These are phyloP conservation scores for Coranthus polyacanthus DNA, from an alignment of 2,797 vertebrate species.

Conservation along the genomic window DNA sequence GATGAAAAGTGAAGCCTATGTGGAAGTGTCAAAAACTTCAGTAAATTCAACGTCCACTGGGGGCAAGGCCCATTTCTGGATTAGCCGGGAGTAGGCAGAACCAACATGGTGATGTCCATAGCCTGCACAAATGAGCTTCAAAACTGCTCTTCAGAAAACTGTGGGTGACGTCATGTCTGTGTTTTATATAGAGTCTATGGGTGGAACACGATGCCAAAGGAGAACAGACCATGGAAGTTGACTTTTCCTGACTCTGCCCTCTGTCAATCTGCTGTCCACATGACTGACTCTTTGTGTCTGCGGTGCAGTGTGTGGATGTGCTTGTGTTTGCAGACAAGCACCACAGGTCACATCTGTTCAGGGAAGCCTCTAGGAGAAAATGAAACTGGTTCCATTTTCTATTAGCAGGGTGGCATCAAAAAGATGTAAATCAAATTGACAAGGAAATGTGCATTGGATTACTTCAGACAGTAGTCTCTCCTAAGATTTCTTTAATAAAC, in stretches of 20 bases:
- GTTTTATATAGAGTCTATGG: no score
- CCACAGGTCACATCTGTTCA: not conserved
- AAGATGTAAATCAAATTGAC: conserved; percentile 45
- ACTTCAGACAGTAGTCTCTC: conserved; percentile 26
- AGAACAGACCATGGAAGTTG: conserved; percentile 14
- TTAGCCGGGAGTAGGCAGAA: no score
- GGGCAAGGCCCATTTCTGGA: no score
- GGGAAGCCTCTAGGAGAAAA: not conserved
- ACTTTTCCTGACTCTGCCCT: not conserved
- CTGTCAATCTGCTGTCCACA: not conserved
- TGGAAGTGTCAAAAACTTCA: no score
- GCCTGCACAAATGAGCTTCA: no score
- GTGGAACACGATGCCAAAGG: no score
- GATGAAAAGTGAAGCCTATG: conserved; percentile 43
- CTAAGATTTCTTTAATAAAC: conserved; percentile 34
- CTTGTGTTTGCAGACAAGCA: not conserved
- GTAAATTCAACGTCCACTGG: no score
- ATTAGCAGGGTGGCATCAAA: conserved; percentile 3
- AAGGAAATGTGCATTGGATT: conserved; percentile 29
- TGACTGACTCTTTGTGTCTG: not conserved
- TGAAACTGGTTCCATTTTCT: conserved; percentile 10
- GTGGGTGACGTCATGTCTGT: no score
- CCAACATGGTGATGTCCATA: no score
- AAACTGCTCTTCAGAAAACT: no score
- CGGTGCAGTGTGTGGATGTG: no score